Evolutionary conservation across 1,140 invertebrate genomes (phyloP).

Genomic region (Drosophila hydei): DNA sequence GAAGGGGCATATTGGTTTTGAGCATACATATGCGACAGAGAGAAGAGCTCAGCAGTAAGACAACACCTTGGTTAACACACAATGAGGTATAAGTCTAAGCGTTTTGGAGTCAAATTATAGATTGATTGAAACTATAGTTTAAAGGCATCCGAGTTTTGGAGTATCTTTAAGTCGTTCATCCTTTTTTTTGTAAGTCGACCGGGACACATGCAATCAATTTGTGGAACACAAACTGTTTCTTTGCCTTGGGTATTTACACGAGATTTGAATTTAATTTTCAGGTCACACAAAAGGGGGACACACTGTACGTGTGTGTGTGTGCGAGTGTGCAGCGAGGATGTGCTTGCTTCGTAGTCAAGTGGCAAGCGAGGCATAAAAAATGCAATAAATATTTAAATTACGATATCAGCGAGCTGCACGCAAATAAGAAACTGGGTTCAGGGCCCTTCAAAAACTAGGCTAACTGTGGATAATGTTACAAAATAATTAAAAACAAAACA

Average conservation of each 20-base stretch:
- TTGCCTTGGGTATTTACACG: slow-evolving; percentile 61
- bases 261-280: slow-evolving; percentile 83
- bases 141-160: no score
- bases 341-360: slow-evolving; percentile 52
- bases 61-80: no score
- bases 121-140: no score
- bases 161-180: not conserved
- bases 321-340: slow-evolving; percentile 20
- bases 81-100: no score
- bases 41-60: no score
- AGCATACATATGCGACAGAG: no score
- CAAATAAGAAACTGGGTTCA: slow-evolving; percentile 57
- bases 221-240: slow-evolving; percentile 39
- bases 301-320: slow-evolving; percentile 12
- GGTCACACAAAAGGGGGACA: slow-evolving; percentile 62
- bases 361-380: slow-evolving; percentile 69
- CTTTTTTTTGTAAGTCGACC: slow-evolving; percentile 1
- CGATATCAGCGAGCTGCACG: slow-evolving; percentile 74
- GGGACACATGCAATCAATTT: slow-evolving; percentile 62
- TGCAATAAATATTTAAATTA: slow-evolving; percentile 81
- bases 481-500: slow-evolving; percentile 61
- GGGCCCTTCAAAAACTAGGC: slow-evolving; percentile 60
- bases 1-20: no score
- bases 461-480: slow-evolving; percentile 62
- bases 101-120: no score